phyloP scores from a whole-genome alignment of 2,113 vertebrate genomes.

The Rostratula benghalensis region DNA sequence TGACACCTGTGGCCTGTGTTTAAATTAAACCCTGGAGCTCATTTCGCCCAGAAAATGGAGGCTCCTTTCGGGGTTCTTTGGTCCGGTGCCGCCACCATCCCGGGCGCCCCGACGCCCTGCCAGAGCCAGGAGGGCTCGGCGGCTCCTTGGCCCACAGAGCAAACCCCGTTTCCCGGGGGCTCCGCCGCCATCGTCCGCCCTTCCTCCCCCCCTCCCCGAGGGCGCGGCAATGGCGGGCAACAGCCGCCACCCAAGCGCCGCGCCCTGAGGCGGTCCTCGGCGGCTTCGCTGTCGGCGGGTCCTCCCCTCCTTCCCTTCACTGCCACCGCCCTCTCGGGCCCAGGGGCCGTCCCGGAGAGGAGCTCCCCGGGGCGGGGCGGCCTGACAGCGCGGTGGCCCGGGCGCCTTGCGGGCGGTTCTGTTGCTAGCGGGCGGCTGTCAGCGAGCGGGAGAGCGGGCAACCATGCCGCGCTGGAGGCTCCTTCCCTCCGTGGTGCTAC shows the following conservation, averaged over 20 bases:
- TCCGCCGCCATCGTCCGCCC: not conserved
- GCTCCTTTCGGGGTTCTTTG: too few species aligned
- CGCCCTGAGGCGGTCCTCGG: not conserved
- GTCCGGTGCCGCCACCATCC: too few species aligned
- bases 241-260: not conserved
- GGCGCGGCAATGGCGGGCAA: not conserved
- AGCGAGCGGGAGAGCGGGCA: not conserved
- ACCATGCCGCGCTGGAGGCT: not conserved
- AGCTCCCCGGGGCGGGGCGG: not conserved
- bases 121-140: not conserved
- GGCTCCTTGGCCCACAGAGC: rapidly evolving
- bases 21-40: not conserved
- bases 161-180: rapidly evolving
- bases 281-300: rapidly evolving
- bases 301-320: not conserved
- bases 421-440: rapidly evolving
- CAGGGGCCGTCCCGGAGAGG: not conserved
- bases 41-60: too few species aligned
- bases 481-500: not conserved
- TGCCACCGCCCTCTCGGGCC: rapidly evolving
- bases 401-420: not conserved
- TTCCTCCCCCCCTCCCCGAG: too few species aligned
- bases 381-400: not conserved
- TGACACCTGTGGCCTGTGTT: not conserved
- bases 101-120: too few species aligned